Base-by-base conservation (phyloP, 2,113 vertebrate species). In the Callopanchax toddi region DNA sequence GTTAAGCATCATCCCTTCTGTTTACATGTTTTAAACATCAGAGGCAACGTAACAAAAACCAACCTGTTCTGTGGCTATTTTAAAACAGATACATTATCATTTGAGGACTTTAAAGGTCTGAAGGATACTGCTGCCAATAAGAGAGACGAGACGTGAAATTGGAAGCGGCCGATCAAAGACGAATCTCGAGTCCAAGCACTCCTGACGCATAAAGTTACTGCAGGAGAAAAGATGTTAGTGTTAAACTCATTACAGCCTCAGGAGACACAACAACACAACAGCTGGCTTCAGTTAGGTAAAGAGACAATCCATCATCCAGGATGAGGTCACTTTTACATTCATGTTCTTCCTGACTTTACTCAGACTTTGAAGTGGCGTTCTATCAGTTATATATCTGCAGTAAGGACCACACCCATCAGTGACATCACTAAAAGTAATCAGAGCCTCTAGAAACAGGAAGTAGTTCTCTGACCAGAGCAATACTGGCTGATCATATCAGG, bases 81-180 rank as follows among this genome's bases (percentile, higher is more conserved):
- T 37, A 34, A 34, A 53, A 29, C 2, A 32, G n/a, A 11, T 10
- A 17, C 10, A 40, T 49, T 18, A 21, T 40, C 1, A 54, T 4
- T 5, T 16, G 0, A 67, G 11, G 50, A 21, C 15, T n/a, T 57
- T 0, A 42, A 22, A 36, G 1, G 18, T 7, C 15, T 39, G 89
- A 89, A 98, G 96, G 97, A 99, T 99, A 99, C 97, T 99, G 92
- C 96, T 98, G 91, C 97, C 97, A 71, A 99, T 94, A 68, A 98
- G 93, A 54, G 96, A 91, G 29, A 99, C 96, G 17, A 99, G 94
- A 13, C 97, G 95, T 43, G 97, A 98, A 12, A 96, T 90, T 12
- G 97, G 97, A 65, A 98, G 96, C 40, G 97, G 95, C 40, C 96
- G 92, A 76, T 99, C 97, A 68, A 99, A 99, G 60, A 99, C 97